Evolutionary conservation across 2,113 vertebrate genomes (phyloP).

Genomic region (Pseudorectes ferrugineus): DNA sequence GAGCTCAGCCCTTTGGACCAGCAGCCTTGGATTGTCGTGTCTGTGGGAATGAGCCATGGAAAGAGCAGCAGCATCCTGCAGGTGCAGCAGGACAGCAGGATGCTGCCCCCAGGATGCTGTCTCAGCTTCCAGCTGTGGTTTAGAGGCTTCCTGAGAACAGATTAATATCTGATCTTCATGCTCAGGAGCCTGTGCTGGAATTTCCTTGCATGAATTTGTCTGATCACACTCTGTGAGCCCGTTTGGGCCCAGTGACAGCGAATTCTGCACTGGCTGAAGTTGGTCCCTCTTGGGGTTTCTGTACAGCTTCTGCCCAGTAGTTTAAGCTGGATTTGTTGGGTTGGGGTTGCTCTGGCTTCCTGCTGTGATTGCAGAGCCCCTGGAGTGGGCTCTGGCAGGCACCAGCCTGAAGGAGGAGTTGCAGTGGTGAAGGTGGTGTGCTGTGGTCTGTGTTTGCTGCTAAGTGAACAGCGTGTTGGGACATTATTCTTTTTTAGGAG

Average conservation of each 20-base stretch:
- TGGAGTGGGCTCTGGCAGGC: background rate
- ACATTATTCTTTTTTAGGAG: background rate
- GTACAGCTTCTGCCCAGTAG: background rate
- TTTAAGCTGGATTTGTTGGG: background rate
- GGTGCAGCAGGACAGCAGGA: accelerated
- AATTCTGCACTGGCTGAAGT: accelerated
- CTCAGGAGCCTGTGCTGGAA: background rate
- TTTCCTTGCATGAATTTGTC: background rate
- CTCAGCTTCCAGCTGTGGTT: background rate
- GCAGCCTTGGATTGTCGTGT: accelerated
- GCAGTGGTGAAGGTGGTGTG: background rate
- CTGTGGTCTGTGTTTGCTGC: background rate
- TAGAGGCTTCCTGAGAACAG: background rate
- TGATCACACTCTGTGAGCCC: background rate
- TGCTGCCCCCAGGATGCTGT: background rate
- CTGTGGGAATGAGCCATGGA: background rate
- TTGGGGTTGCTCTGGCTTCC: background rate
- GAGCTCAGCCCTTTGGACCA: background rate
- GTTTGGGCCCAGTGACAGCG: accelerated
- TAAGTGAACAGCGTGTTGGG: background rate
- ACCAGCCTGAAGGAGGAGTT: background rate
- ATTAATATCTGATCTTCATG: background rate
- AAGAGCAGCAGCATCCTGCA: background rate
- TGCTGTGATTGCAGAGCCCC: background rate
- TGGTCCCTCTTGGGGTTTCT: background rate